Conservation (phyloP, 2,113 vertebrate species). For the Megaceryle maxima region DNA sequence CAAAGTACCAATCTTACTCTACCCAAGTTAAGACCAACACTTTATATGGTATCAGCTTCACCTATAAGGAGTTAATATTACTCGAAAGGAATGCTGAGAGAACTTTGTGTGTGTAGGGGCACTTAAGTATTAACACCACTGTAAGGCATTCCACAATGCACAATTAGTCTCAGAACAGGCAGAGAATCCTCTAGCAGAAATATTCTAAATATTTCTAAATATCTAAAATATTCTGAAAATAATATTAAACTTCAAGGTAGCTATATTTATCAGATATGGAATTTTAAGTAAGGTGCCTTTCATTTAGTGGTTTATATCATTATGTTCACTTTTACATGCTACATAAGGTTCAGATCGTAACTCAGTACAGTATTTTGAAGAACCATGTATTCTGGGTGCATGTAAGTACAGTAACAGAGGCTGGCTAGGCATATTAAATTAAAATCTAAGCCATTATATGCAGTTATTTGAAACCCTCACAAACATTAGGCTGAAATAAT, state of each 20-base stretch:
- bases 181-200: background rate
- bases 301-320: background rate
- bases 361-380: background rate
- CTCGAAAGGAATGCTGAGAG: background rate
- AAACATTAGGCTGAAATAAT: background rate
- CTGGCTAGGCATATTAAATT: background rate
- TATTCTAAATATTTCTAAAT: background rate
- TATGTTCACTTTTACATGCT: background rate
- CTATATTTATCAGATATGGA: background rate
- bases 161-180: background rate
- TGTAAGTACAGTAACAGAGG: background rate
- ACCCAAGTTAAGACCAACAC: background rate
- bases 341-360: background rate
- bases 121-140: background rate
- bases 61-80: background rate
- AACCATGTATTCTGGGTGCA: background rate
- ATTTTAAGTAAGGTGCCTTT: background rate
- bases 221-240: background rate
- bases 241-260: background rate
- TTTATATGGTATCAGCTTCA: background rate
- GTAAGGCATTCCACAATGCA: background rate
- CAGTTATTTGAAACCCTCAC: background rate
- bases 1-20: background rate
- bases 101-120: background rate
- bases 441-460: background rate